Conservation (phyloP, 2,888 invertebrate species). For the Trissonchulus sp. region DNA sequence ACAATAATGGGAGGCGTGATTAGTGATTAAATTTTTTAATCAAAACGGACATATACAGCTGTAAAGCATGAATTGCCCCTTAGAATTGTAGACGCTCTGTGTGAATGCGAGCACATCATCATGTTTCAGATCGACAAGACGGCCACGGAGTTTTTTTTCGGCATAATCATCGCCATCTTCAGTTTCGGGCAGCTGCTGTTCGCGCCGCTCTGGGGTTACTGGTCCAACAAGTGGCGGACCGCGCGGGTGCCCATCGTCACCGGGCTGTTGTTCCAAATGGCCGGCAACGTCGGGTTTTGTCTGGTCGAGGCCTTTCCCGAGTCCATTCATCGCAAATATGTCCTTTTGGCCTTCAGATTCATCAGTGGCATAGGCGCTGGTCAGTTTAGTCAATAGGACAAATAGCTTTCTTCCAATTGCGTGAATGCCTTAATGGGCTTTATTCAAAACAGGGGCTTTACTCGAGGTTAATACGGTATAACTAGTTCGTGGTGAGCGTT, state of each 20-base stretch:
- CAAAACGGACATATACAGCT: no score
- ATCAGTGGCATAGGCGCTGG: constrained; percentile 54
- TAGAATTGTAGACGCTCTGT: no score
- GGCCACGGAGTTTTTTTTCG: constrained; percentile 44
- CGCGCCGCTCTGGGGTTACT: constrained; percentile 51
- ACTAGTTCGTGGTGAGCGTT: no score
- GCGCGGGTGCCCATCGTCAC: constrained; percentile 48
- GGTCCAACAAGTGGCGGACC: constrained; percentile 44
- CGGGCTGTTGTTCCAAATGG: constrained; percentile 48
- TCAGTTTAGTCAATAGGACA: constrained; percentile 30
- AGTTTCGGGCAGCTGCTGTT: constrained; percentile 53
- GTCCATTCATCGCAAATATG: constrained; percentile 38
- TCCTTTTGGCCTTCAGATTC: constrained; percentile 43
- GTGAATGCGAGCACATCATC: no score
- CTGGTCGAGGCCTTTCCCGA: constrained; percentile 46
- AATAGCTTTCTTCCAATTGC: no score
- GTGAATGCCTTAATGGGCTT: no score
- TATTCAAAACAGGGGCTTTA: no score
- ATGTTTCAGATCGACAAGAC: constrained; percentile 31
- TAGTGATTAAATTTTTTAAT: no score
- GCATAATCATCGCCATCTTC: constrained; percentile 53
- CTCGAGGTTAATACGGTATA: no score
- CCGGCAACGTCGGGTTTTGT: constrained; percentile 52
- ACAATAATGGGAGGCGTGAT: no score
- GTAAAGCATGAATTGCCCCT: no score